Conservation (phyloP, 2,888 invertebrate species). For the Hirtodrosophila confusa region DNA sequence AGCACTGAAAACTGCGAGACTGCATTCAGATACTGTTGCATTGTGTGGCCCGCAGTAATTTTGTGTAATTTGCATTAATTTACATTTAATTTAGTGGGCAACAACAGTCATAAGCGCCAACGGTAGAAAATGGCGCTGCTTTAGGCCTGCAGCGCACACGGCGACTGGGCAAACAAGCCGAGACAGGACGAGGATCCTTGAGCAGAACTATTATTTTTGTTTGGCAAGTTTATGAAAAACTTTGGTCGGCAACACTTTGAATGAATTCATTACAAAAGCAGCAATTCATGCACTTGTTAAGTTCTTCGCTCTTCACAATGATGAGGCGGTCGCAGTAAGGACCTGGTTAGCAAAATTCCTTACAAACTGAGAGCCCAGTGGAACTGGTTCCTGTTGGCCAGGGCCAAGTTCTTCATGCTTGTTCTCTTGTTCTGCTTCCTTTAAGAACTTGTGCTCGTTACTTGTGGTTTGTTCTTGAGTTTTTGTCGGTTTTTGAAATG, state of each 20-base stretch:
- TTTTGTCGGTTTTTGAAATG: conserved; percentile 63
- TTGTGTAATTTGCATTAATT: conserved; percentile 78
- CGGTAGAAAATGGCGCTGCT: conserved; percentile 36
- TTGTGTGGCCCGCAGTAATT: conserved; percentile 63
- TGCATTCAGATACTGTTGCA: conserved; percentile 35
- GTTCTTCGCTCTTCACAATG: conserved; percentile 32
- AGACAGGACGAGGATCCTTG: conserved; percentile 58
- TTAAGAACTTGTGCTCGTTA: conserved; percentile 65
- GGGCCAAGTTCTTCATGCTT: conserved; percentile 18
- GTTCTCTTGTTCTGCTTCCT: conserved; percentile 13
- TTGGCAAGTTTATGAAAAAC: conserved; percentile 48
- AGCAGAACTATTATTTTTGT: conserved; percentile 16
- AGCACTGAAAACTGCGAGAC: conserved; percentile 17
- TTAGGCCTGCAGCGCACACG: conserved; percentile 68
- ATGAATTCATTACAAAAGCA: conserved; percentile 67
- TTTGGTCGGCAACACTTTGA: conserved; percentile 59
- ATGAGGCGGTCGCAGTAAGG: conserved; percentile 1
- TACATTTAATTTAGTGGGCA: conserved; percentile 74
- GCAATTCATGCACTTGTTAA: conserved; percentile 62
- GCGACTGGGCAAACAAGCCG: conserved; percentile 42
- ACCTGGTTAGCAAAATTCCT: conserved; percentile 44
- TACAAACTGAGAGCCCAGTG: conserved; percentile 55
- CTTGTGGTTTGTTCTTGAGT: conserved; percentile 62
- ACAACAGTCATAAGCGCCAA: conserved; percentile 10
- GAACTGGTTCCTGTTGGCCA: conserved; percentile 35